A percentile compares a stretch with the other conserved stretches of the same genome.
phyloP scores from a whole-genome alignment of 2,888 invertebrate genomes.

The Cabera pusaria region DNA sequence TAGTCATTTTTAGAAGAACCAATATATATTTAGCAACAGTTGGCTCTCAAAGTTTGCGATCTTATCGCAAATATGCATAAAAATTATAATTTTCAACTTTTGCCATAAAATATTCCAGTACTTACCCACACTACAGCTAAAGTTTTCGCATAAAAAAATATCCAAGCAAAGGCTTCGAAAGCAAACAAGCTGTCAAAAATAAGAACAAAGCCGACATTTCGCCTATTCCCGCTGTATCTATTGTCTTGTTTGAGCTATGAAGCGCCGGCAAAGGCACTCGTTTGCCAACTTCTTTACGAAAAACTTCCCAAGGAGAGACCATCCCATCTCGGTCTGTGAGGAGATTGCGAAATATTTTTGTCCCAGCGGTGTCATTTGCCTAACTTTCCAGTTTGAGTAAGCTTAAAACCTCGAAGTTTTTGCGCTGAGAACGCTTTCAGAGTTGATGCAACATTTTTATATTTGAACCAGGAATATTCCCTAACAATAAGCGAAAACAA shows the following conservation, averaged over 20 bases:
- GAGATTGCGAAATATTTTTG: constrained; percentile 72
- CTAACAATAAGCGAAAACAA: constrained; percentile 45
- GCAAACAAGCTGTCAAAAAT: constrained; percentile 41
- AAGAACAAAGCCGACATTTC: constrained; percentile 55
- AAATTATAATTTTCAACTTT: too few species aligned
- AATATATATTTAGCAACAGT: too few species aligned
- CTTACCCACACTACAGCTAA: background rate
- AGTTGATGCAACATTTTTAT: constrained; percentile 53
- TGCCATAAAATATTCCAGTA: constrained; percentile 2
- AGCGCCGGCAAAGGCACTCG: constrained; percentile 45
- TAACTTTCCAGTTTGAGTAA: constrained; percentile 73
- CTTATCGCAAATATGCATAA: too few species aligned
- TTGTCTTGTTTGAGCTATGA: constrained; percentile 55
- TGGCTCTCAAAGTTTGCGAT: too few species aligned
- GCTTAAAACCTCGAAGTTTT: constrained; percentile 69
- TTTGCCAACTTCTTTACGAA: constrained; percentile 57
- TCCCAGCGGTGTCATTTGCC: constrained; percentile 75
- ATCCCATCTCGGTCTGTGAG: constrained; percentile 55
- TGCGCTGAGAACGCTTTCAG: constrained; percentile 50
- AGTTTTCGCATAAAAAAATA: constrained; percentile 9
- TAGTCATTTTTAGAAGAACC: too few species aligned
- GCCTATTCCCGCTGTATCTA: constrained; percentile 55
- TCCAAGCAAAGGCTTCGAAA: constrained; percentile 33
- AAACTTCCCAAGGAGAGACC: constrained; percentile 55
- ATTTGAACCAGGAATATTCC: constrained; percentile 44